Base-by-base conservation (phyloP, 92 coral and sea anemone species). In the Zoanthus sansibaricus region DNA sequence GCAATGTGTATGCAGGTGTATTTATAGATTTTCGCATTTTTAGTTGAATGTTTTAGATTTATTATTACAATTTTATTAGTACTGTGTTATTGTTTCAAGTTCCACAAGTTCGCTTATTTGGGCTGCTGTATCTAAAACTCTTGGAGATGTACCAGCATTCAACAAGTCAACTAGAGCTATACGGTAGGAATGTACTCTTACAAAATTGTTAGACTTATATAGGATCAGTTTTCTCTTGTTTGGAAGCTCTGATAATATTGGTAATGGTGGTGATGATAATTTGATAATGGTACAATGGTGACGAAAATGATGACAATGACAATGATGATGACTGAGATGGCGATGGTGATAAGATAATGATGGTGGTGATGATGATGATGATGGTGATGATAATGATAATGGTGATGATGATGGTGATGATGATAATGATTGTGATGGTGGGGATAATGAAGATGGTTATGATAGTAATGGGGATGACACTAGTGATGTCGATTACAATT, bases 81-180 rank as follows among this genome's bases (percentile, higher is more conserved):
- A 10, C 6, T 61, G 1, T 21, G 9, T 17, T 31, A 12, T 25
- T 73, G 18, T 30, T 33, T 62, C 9, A 62, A 97, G 99, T 67
- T 93, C 97, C 21, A 88, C 95, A 17, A 91, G 97, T 17, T 82
- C 92, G n/a, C 91, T 97, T 47, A 90, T 97, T 37, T 97, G 99
- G 99, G 98, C 98, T 6, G 95, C 99, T 8, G 79, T 87, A 58
- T 87, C 86, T 37, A 97, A 97, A 86, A 78, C 91, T 15, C 87
- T 97, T 9, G 98, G 96, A 25, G 91, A 92, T n/a, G 76, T 92
- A 12, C 99, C 99, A 12, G 89, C 92, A 46, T 97, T 97, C 78
- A 92, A 92, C 86, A 78, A 88, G 21, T 86, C 94, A 67, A 93
- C 93, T 37, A 97, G 92, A 59, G 99, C 89, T 4, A 89, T 97